A percentile compares a stretch with the other conserved stretches of the same genome.
phyloP scores from a whole-genome alignment of 2,888 invertebrate genomes.

The Lepidochitona cinerea region DNA sequence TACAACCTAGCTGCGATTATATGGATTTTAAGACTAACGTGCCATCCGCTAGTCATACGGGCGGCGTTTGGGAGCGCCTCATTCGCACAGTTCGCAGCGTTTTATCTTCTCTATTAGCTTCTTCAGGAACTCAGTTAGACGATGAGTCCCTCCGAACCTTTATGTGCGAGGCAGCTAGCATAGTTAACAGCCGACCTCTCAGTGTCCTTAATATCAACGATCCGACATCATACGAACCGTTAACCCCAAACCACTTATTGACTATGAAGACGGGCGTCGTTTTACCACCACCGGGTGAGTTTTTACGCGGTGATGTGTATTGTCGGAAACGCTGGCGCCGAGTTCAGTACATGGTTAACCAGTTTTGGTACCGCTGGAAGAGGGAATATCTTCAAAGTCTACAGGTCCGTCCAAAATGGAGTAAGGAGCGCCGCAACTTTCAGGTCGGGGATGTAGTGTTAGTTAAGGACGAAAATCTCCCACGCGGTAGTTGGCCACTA shows the following conservation, averaged over 20 bases:
- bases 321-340: no score
- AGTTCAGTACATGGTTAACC: no score
- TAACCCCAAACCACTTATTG: slow-evolving; percentile 14
- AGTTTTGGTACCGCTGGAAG: slow-evolving; percentile 21
- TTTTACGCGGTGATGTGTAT: slow-evolving; percentile 20
- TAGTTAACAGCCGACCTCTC: slow-evolving; percentile 33
- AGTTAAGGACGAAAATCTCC: slow-evolving; percentile 21
- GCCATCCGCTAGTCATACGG: slow-evolving; percentile 43
- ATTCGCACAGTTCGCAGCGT: slow-evolving; percentile 39
- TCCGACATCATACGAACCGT: slow-evolving; percentile 8
- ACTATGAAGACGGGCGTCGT: slow-evolving; percentile 25
- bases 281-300: slow-evolving; percentile 33
- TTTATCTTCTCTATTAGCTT: slow-evolving; percentile 20
- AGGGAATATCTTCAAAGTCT: slow-evolving; percentile 19
- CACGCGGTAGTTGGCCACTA: slow-evolving; percentile 13
- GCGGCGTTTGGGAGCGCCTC: slow-evolving; percentile 47
- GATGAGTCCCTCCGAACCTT: slow-evolving; percentile 30
- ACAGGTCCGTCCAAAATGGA: no score
- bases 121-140: slow-evolving; percentile 17
- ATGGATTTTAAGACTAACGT: slow-evolving; percentile 36
- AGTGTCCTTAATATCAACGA: slow-evolving; percentile 18
- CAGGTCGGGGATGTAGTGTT: slow-evolving; percentile 10
- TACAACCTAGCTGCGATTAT: slow-evolving; percentile 19
- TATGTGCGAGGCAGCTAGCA: slow-evolving; percentile 28
- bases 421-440: neutral